phyloP scores from a whole-genome alignment of 2,797 vertebrate species.

The Anas acuta region DNA sequence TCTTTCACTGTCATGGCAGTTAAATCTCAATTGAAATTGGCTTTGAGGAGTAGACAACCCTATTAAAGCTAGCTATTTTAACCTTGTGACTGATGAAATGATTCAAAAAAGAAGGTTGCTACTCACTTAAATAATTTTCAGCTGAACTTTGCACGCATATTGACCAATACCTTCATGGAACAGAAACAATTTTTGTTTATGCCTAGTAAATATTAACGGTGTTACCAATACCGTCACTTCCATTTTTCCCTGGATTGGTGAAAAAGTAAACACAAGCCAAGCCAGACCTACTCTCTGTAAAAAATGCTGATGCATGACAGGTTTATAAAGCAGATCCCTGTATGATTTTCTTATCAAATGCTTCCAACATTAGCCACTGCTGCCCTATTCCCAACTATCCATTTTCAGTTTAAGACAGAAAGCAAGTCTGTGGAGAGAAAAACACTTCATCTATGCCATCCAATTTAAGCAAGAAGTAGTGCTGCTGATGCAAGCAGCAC shows the following conservation, averaged over 20 bases:
- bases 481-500: not conserved
- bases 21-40: conserved; percentile 36
- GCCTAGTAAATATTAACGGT: not conserved
- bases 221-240: not conserved
- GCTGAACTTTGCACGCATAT: not conserved
- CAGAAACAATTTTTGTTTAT: not conserved
- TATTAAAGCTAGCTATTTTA: conserved; percentile 54
- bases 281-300: not conserved
- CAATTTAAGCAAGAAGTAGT: not conserved
- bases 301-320: not conserved
- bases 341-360: not conserved
- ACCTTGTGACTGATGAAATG: conserved; percentile 57
- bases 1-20: conserved; percentile 44
- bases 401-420: not conserved
- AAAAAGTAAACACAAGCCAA: not conserved
- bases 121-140: conserved; percentile 28
- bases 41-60: conserved; percentile 43
- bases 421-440: not conserved
- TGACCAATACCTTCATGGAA: not conserved
- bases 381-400: not conserved
- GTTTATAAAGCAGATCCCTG: not conserved
- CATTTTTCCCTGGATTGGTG: not conserved
- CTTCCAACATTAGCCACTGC: not conserved
- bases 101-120: conserved; percentile 6
- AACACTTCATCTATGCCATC: not conserved